Conservation (phyloP, 2,797 vertebrate species). For the Serranus cabrilla region DNA sequence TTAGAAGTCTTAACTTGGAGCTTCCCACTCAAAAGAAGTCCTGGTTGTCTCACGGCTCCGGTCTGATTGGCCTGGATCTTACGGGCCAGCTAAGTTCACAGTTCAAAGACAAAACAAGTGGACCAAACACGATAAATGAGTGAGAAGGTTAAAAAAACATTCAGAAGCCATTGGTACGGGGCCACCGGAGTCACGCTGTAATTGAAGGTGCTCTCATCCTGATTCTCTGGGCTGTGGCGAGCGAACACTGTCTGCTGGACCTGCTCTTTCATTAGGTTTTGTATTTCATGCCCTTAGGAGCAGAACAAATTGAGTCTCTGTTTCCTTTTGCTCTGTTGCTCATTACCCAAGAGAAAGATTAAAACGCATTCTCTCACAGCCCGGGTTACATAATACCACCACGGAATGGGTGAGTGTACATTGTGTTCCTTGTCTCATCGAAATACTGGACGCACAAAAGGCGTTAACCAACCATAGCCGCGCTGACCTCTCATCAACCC, state of each 20-base stretch:
- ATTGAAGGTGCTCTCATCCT: slow-evolving; percentile 70
- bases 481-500: slow-evolving; percentile 26
- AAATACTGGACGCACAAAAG: slow-evolving; percentile 56
- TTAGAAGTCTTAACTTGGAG: slow-evolving; percentile 55
- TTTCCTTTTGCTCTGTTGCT: slow-evolving; percentile 73
- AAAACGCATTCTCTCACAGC: slow-evolving; percentile 67
- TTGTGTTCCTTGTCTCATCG: slow-evolving; percentile 49
- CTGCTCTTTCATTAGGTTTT: slow-evolving; percentile 79
- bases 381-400: slow-evolving; percentile 62
- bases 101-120: slow-evolving; percentile 52
- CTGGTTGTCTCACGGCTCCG: slow-evolving; percentile 24
- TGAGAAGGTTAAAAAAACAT: slow-evolving; percentile 58
- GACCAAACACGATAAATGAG: slow-evolving; percentile 38
- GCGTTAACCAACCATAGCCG: slow-evolving; percentile 19
- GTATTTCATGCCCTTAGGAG: slow-evolving; percentile 78
- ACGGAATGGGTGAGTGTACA: slow-evolving; percentile 47
- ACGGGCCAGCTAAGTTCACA: slow-evolving; percentile 19
- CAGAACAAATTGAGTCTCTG: slow-evolving; percentile 80
- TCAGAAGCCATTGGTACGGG: slow-evolving; percentile 31
- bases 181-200: slow-evolving; percentile 51
- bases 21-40: slow-evolving; percentile 29
- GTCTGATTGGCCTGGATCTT: slow-evolving; percentile 30
- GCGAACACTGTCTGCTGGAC: slow-evolving; percentile 63
- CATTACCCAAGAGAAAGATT: slow-evolving; percentile 76
- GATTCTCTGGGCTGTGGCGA: slow-evolving; percentile 51